Conservation (phyloP, 1,140 invertebrate species). For the Aplysia californica region DNA sequence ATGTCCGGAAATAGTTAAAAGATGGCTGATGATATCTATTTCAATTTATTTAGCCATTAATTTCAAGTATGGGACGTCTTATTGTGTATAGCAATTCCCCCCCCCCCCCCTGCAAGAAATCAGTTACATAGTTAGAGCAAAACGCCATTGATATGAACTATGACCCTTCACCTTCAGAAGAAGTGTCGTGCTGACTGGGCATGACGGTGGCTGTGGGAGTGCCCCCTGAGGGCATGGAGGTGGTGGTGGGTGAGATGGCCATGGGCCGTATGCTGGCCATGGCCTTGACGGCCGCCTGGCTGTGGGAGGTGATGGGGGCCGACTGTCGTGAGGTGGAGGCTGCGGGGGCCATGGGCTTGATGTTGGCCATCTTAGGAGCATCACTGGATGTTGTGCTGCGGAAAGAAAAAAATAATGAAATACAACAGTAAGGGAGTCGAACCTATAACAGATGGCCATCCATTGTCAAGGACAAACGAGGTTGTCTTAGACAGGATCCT, state of each 20-base stretch:
- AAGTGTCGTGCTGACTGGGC: conserved; percentile 68
- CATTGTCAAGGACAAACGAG: too few relatives aligned
- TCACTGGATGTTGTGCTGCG: conserved; percentile 79
- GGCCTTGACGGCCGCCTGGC: conserved; percentile 55
- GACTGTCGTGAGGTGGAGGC: conserved; percentile 41
- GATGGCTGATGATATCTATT: too few relatives aligned
- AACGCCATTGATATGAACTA: not conserved
- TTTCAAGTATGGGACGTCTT: too few relatives aligned
- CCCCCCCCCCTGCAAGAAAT: too few relatives aligned
- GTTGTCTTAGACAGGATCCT: too few relatives aligned
- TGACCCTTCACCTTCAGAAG: conserved; percentile 32
- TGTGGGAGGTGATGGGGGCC: conserved; percentile 63
- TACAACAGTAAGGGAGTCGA: conserved; percentile 11
- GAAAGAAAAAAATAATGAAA: not conserved
- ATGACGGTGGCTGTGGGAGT: conserved; percentile 80
- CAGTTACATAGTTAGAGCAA: not conserved
- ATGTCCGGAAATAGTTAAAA: too few relatives aligned
- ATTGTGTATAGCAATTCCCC: too few relatives aligned
- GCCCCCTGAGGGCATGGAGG: conserved; percentile 34
- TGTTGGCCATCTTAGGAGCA: conserved; percentile 87
- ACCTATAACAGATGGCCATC: too few relatives aligned
- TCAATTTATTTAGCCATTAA: too few relatives aligned
- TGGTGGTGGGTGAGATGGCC: conserved; percentile 74
- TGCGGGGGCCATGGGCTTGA: conserved; percentile 85
- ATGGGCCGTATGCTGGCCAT: conserved; percentile 93